Base-by-base conservation (phyloP, 2,888 invertebrate genomes). In the Tholera decimalis region DNA sequence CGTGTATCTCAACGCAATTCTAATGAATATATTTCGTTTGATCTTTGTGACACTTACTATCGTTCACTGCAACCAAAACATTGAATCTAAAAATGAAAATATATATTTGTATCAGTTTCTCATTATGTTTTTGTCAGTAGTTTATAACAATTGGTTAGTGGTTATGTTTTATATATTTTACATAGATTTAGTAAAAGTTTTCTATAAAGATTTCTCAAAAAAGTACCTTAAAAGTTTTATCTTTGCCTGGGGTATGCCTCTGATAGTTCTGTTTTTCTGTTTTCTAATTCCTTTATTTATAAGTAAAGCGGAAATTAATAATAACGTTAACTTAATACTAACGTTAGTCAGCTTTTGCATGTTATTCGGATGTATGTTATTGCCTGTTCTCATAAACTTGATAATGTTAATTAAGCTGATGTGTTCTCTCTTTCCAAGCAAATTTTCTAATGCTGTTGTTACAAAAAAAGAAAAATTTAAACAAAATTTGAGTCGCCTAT, bases 141-240 rank as follows among this genome's bases (percentile, higher is more conserved):
- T 65, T 15, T 65, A 70, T 39, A 65, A 47, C 33, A 70, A 67
- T 24, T 71, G 67, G 57, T 33, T 71, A 26, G 20, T 74, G 13
- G 47, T 71, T 1, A 53, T 71, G 41, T 58, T 53, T 44, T 74
- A 44, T 7, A 74, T 73, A 35, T 71, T 71, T 33, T 71, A 71
- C 22, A 28, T 67, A 3, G 70, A 71, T 49, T 22, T 74, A 11
- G 70, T 66, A 0, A 66, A 67, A 58, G 74, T 71, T 33, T 71
- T 71, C 22, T 15, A 15, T 9, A 37, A n/a, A 18, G 6, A 58
- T 26, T 24, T 66, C 4, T 22, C 41, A 8, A 43, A 47, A 9
- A 71, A 49, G 24, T 74, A 71, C 58, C 41, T 71, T 4, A 74
- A 67, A 41, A 71, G 74, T 7, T 49, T 37, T 15, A 11, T 71